Base-by-base conservation (phyloP, 1,140 invertebrate genomes). In the Leptinotarsa defecta region DNA sequence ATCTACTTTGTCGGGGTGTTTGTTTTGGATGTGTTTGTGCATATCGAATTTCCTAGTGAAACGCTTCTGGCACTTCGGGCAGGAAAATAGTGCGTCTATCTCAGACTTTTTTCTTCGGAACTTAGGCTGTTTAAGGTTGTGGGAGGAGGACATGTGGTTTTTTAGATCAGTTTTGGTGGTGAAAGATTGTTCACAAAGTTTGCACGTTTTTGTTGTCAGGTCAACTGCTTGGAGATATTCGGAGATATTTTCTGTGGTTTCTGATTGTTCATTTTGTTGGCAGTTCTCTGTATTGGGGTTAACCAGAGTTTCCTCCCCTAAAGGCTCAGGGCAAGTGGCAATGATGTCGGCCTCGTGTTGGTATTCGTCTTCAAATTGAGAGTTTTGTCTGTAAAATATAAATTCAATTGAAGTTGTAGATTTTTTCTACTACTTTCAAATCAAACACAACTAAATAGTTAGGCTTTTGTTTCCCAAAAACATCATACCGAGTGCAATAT, bases 21-120 rank as follows among this genome's bases (percentile, higher is more conserved):
- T 84, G 4, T 27, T 63, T 70, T 62, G 65, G 49, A 68, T 74
- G 68, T 85, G 83, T 80, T 82, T 81, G 34, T 79, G 57, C 71
- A 81, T 78, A 72, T 83, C 83, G 67, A 75, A 77, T 52, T 83
- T 84, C 71, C 82, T 77, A 13, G 81, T 82, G 68, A 81, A 84
- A 27, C 76, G 75, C 70, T 84, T 83, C 13, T 74, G 52, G 34
- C 83, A 83, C 13, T 77, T 49, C 15, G 80, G 75, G 73, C 83
- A 85, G 49, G 68, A 74, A 57, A 80, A 82, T n/a, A 62, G 71
- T 13, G 69, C 19, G 43, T 68, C 67, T 4, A 80, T 73, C 65
- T 82, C 81, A 19, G 57, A 20, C 48, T 80, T 77, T 74, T 74
- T 79, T 34, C 80, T 73, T 17, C 80, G 43, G 17, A 61, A 63